These are phyloP conservation scores for Ceuthmochares aereus DNA, from an alignment of 2,113 vertebrate genomes.

Conservation along the genomic window DNA sequence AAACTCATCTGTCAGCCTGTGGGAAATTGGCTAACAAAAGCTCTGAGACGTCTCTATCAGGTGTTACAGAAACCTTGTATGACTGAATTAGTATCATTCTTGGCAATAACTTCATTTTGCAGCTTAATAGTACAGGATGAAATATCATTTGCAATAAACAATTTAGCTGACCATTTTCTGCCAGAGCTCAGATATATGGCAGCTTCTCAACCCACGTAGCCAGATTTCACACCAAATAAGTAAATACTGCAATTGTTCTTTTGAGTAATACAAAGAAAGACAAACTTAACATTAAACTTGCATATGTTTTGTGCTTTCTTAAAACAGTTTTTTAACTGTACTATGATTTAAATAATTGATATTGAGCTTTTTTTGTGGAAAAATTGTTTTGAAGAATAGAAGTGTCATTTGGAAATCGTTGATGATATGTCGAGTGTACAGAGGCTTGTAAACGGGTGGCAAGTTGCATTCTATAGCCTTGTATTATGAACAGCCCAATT, in stretches of 20 bases:
- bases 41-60: not conserved
- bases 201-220: not conserved
- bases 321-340: not conserved
- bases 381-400: not conserved
- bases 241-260: not conserved
- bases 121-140: not conserved
- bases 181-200: not conserved
- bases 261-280: not conserved
- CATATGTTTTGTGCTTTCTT: not conserved
- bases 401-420: not conserved
- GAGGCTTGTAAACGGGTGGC: conserved; percentile 38
- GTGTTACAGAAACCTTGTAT: not conserved
- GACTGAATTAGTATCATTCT: not conserved
- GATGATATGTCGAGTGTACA: not conserved
- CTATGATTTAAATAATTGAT: not conserved
- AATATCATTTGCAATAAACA: not conserved
- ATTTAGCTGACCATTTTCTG: not conserved
- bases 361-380: not conserved
- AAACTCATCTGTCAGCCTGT: not conserved
- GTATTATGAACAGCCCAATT: conserved; percentile 78
- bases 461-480: conserved; percentile 60
- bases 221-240: not conserved
- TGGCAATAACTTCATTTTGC: not conserved
- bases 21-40: not conserved
- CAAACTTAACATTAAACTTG: rapidly evolving